Base-by-base conservation (phyloP, 2,797 vertebrate species). In the Catamblyrhynchus diadema region DNA sequence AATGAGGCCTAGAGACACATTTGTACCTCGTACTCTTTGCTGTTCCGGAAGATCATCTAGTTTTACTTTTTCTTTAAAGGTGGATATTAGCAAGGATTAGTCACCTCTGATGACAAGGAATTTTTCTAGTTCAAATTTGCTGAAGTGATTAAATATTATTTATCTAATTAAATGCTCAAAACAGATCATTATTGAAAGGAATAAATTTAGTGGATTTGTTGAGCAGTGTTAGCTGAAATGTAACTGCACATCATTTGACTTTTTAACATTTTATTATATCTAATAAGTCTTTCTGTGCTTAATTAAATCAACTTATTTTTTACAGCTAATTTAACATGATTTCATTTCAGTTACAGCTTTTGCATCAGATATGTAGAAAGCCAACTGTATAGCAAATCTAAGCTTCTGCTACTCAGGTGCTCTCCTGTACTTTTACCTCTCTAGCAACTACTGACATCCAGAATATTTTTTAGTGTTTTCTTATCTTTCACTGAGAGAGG, bases 231-330 rank as follows among this genome's bases (percentile, higher is more conserved):
- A 98, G 97, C 97, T 97, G 98, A 98, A 98, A 98, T 97, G 96
- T 98, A 98, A 97, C 97, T 96, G 97, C 97, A 97, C 97, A 97
- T 98, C 98, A 98, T 98, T 98, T 98, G 98, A 98, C 98, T 98
- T 98, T 98, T 98, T 98, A 98, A 97, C 98, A 98, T 98, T 98
- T 98, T 98, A 98, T 98, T 98, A 97, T 97, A 98, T 98, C 97
- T 98, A 98, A 98, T 98, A 98, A 97, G 97, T 98, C 97, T 98
- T 98, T 97, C 97, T 97, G 97, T 96, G 97, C 94, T 98, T 98
- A 98, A 98, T 98, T 98, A 98, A 98, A 98, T 98, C 97, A 98
- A 97, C 98, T 98, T 97, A 98, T 97, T 98, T 98, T 98, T 98
- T 97, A 98, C 98, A 98, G 97, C 96, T 98, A 98, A 98, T 98